These are phyloP conservation scores for Phlogophora meticulosa DNA, from an alignment of 2,888 invertebrate species.

Conservation along the genomic window DNA sequence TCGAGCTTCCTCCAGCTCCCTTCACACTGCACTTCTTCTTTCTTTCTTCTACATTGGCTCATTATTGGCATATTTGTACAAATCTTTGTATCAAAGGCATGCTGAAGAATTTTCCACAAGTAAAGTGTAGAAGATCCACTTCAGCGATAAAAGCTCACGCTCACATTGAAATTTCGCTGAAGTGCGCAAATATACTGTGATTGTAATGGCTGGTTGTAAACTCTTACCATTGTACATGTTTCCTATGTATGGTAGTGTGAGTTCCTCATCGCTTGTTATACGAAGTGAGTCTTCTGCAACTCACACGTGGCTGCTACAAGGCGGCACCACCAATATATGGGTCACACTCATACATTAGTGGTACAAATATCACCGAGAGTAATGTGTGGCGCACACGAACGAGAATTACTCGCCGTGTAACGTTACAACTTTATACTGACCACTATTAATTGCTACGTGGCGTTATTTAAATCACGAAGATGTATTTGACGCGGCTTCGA, in stretches of 20 bases:
- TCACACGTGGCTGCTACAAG: neutral
- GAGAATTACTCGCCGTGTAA: slow-evolving; percentile 64
- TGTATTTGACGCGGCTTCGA: slow-evolving; percentile 49
- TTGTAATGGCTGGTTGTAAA: neutral
- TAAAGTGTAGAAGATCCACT: slow-evolving; percentile 1
- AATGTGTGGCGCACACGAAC: slow-evolving; percentile 62
- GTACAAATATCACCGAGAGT: slow-evolving; percentile 60
- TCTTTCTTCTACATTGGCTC: no score
- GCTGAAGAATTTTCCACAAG: neutral
- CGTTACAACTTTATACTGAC: slow-evolving; percentile 56
- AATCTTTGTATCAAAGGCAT: slow-evolving; percentile 46
- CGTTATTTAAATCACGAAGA: slow-evolving; percentile 61
- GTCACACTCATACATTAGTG: slow-evolving; percentile 57
- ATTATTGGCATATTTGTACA: slow-evolving; percentile 33
- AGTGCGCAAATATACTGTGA: neutral
- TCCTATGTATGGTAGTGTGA: neutral
- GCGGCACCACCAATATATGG: slow-evolving; percentile 55
- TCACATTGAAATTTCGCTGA: neutral
- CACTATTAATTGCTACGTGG: slow-evolving; percentile 66
- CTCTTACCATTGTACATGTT: neutral
- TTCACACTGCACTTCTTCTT: slow-evolving; percentile 28
- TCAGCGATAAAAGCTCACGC: neutral
- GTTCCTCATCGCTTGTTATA: neutral
- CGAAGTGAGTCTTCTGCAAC: slow-evolving; percentile 1
- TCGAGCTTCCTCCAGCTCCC: slow-evolving; percentile 18